Conservation (phyloP, 2,113 vertebrate genomes). For the Sminthopsis crassicaudata region DNA sequence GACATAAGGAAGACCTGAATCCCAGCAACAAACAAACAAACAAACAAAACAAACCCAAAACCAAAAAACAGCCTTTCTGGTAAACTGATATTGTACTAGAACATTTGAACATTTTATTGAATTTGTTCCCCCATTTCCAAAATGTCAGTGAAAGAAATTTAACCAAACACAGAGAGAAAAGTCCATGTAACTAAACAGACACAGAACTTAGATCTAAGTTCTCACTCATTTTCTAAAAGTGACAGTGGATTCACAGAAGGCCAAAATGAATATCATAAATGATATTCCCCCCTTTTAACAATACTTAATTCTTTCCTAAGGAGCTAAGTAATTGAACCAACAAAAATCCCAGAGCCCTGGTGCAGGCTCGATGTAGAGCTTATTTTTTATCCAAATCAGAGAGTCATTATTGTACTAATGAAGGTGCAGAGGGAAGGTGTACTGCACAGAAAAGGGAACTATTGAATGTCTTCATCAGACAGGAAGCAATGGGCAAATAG, state of each 20-base stretch:
- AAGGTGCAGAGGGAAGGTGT: not conserved
- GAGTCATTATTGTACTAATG: not conserved
- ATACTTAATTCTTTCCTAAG: constrained; percentile 2
- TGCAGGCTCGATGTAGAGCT: not conserved
- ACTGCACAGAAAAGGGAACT: not conserved
- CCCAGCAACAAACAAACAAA: constrained; percentile 38
- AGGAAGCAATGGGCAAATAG: not conserved
- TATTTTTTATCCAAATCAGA: constrained; percentile 2
- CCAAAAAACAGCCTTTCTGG: constrained; percentile 4
- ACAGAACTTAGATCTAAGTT: not conserved
- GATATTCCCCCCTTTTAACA: constrained; percentile 11
- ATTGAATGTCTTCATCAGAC: not conserved
- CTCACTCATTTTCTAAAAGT: constrained; percentile 5
- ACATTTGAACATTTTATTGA: not conserved
- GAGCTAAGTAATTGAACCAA: not conserved
- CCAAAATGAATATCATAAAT: not conserved
- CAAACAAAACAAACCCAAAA: not conserved
- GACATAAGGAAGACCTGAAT: not conserved
- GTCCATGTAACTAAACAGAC: not conserved
- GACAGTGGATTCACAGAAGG: constrained; percentile 17
- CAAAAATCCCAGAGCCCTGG: not conserved
- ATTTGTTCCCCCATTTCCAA: not conserved
- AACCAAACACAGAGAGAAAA: constrained; percentile 32
- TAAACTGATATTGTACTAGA: not conserved
- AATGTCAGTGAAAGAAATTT: not conserved